These are phyloP conservation scores for Galaxias olidus DNA, from an alignment of 2,797 vertebrate species.

Conservation along the genomic window DNA sequence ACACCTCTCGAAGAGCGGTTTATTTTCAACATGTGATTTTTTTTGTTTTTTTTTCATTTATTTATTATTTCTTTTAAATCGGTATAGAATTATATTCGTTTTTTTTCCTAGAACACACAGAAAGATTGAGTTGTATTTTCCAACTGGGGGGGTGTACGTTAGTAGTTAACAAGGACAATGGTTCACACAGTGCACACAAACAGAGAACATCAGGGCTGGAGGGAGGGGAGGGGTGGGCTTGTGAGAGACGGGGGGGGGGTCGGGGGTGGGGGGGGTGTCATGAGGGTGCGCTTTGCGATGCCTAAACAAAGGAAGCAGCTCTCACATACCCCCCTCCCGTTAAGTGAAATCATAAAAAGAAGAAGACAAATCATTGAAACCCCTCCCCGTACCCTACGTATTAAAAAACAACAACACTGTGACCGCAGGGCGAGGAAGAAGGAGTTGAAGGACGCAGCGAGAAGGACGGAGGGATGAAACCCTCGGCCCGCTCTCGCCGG, in stretches of 20 bases:
- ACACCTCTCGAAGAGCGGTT: constrained; percentile 53
- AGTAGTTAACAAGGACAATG: constrained; percentile 73
- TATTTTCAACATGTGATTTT: constrained; percentile 59
- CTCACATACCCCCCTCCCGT: constrained; percentile 56
- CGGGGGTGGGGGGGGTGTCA: constrained; percentile 42
- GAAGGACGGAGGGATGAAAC: constrained; percentile 38
- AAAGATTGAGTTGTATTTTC: constrained; percentile 70
- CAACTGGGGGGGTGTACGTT: constrained; percentile 61
- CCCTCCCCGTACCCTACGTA: constrained; percentile 38
- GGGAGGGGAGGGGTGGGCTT: constrained; percentile 17
- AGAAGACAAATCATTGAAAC: constrained; percentile 51
- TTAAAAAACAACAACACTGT: constrained; percentile 55
- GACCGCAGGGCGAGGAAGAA: constrained; percentile 43
- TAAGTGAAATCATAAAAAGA: constrained; percentile 45
- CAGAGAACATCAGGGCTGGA: constrained; percentile 59
- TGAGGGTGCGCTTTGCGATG: constrained; percentile 69
- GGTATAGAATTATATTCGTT: constrained; percentile 77
- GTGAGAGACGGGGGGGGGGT: constrained; percentile 18
- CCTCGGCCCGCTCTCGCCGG: constrained; percentile 49
- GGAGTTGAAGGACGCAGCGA: constrained; percentile 32
- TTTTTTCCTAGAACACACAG: constrained; percentile 81
- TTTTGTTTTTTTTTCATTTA: too few relatives aligned
- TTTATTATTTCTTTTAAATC: constrained; percentile 70
- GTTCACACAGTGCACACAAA: constrained; percentile 77
- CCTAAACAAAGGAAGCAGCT: constrained; percentile 66